phyloP scores from a whole-genome alignment of 2,113 vertebrate genomes.

The Trogon melanurus region DNA sequence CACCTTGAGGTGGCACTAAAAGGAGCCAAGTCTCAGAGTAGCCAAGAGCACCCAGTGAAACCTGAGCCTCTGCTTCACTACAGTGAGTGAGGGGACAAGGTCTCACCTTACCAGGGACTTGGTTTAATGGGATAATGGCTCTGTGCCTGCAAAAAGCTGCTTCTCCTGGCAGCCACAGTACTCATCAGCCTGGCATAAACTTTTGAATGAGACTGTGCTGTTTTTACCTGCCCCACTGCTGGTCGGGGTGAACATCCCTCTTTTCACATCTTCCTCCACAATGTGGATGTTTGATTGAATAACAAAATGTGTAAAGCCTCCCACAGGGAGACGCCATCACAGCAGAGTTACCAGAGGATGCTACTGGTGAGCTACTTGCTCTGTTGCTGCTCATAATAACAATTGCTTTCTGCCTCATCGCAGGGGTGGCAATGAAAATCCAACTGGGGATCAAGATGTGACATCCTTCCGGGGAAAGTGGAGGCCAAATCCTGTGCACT shows the following conservation, averaged over 20 bases:
- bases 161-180: background rate
- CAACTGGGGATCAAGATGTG: background rate
- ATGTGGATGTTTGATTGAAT: background rate
- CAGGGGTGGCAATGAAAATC: background rate
- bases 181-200: background rate
- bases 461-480: conserved; percentile 11
- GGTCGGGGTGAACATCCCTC: background rate
- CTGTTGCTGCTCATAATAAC: background rate
- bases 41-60: background rate
- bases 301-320: background rate
- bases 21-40: background rate
- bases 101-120: background rate
- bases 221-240: background rate
- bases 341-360: background rate
- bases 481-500: background rate
- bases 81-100: background rate
- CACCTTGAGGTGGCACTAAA: background rate
- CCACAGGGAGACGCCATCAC: background rate
- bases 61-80: background rate
- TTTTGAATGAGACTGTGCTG: background rate
- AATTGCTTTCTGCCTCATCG: background rate
- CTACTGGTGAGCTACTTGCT: background rate
- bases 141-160: background rate
- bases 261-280: background rate
- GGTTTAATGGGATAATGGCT: background rate